Conservation (phyloP, 2,113 vertebrate species). For the Orthonyx spaldingii region DNA sequence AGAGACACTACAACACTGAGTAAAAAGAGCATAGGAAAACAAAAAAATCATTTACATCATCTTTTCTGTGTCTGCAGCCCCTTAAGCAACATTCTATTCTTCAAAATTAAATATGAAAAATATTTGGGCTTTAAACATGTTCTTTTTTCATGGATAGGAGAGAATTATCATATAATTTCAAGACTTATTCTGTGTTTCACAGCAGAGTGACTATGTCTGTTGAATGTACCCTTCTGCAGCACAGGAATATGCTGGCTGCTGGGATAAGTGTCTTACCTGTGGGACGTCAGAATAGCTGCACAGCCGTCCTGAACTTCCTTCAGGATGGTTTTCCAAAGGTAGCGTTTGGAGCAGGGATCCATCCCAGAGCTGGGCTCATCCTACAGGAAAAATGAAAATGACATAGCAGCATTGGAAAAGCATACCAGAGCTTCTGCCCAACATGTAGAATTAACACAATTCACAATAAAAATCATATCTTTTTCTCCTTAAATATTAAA, state of each 20-base stretch:
- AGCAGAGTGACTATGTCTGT: not conserved
- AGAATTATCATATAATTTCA: not conserved
- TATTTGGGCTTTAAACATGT: not conserved
- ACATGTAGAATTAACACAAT: not conserved
- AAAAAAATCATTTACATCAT: not conserved
- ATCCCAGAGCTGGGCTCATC: constrained; percentile 78
- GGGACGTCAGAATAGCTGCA: constrained; percentile 71
- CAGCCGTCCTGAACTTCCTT: constrained; percentile 66
- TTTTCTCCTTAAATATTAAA: not conserved
- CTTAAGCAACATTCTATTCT: not conserved
- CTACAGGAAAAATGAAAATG: not conserved
- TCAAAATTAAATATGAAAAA: not conserved
- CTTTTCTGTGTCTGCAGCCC: not conserved
- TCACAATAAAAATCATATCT: not conserved
- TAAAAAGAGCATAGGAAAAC: not conserved
- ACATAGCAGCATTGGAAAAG: not conserved
- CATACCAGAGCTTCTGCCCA: not conserved
- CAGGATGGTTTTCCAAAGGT: constrained; percentile 66
- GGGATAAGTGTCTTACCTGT: constrained; percentile 53
- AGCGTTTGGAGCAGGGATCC: constrained; percentile 73
- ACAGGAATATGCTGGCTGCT: not conserved
- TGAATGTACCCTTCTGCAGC: not conserved
- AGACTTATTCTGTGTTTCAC: not conserved
- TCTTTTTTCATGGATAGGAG: not conserved
- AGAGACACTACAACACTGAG: not conserved